Evolutionary conservation across 2,888 invertebrate species (phyloP), one percentile per base, ranked within the genome.

Genomic region (Eilema depressum): DNA sequence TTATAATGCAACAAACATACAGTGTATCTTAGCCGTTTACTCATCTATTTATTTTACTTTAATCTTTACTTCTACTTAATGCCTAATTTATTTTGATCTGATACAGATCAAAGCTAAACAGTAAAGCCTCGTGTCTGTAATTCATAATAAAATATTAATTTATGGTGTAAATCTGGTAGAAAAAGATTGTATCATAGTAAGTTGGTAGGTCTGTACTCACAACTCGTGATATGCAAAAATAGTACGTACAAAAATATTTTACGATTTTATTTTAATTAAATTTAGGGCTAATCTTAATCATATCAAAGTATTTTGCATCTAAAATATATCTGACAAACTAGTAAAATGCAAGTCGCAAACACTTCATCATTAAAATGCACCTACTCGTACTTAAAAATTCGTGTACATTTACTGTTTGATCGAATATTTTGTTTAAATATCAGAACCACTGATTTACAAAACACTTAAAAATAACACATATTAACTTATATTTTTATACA

Each of bases 81-180:
- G 81, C 81, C 73, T 81, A 83, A 71, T 62, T 71, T 77, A 78
- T 85, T 79, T 86, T 89, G 91, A 89, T 94, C 94, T 94, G 94
- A 94, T 94, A 92, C 94, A 95, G 94, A 94, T 90, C 93, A 92
- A 87, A 84, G 80, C 78, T 80, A 71, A 77, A 83, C 71, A 84
- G 85, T 82, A 82, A 85, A 91, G 92, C 91, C 93, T 93, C 92
- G 75, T 86, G 83, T 87, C 81, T 86, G 86, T 86, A 85, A 81
- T 78, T 83, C 83, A 75, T 81, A 69, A 69, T 70, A 71, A 75
- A 74, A 61, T 74, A 75, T 71, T 64, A 63, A 30, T 75, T 66
- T 74, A 8, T 30, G 30, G n/a, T 53, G 10, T 53, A 53, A 5
- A 37, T 41, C 25, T 41, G 63, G 37, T 41, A 63, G 10, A 25